A percentile compares a stretch with the other conserved stretches of the same genome.
Evolutionary conservation across 2,888 invertebrate genomes (phyloP).

Genomic region (Apomyelois bistriatella): DNA sequence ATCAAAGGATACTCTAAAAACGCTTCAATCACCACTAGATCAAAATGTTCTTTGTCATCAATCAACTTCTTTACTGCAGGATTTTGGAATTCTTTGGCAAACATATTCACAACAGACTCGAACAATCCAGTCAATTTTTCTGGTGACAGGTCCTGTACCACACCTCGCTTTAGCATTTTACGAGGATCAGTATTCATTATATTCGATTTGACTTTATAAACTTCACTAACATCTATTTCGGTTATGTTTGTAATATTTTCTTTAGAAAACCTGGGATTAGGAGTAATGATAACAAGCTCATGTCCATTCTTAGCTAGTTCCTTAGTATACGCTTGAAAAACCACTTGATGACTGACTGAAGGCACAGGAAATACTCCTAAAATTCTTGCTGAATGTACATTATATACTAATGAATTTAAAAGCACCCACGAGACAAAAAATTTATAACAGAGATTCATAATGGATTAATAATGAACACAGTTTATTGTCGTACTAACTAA

Average conservation of each 20-base stretch:
- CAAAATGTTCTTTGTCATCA: conserved; percentile 34
- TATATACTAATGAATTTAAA: not conserved
- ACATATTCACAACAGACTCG: not conserved
- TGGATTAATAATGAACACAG: not conserved
- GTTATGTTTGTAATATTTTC: not conserved
- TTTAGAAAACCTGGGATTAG: conserved; percentile 32
- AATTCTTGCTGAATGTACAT: conserved; percentile 35
- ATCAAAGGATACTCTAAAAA: conserved; percentile 25
- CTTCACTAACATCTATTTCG: conserved; percentile 1
- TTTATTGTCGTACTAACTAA: not conserved
- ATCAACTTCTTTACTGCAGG: conserved; percentile 20
- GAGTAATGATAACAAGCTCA: conserved; percentile 47
- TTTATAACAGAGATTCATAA: not conserved
- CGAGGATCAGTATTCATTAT: not conserved
- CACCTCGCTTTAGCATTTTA: not conserved
- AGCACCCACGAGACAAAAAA: not conserved
- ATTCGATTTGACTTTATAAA: not conserved
- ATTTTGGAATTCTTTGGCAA: not conserved
- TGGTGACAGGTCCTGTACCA: not conserved
- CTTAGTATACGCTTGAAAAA: conserved; percentile 39
- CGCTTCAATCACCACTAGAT: conserved; percentile 35
- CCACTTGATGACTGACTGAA: conserved; percentile 56
- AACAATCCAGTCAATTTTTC: not conserved
- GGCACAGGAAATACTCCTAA: conserved; percentile 44
- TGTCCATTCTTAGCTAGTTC: conserved; percentile 55